phyloP scores from a whole-genome alignment of 2,797 vertebrate genomes.

The Muscicapa striata region DNA sequence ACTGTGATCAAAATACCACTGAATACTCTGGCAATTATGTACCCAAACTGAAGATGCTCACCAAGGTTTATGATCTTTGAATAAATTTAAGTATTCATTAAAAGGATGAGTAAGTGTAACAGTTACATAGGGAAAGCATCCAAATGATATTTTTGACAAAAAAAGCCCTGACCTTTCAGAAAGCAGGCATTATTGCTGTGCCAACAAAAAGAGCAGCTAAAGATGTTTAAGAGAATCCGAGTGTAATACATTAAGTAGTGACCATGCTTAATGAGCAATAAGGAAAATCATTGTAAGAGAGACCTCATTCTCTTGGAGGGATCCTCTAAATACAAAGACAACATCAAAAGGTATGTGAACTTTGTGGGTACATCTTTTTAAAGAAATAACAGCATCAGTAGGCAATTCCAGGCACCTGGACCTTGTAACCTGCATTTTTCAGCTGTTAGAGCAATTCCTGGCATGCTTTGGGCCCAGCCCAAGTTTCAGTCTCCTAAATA shows the following conservation, averaged over 20 bases:
- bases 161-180: slow-evolving; percentile 63
- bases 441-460: not conserved
- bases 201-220: slow-evolving; percentile 42
- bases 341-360: not conserved
- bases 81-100: slow-evolving; percentile 67
- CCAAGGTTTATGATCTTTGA: slow-evolving; percentile 59
- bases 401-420: not conserved
- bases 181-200: slow-evolving; percentile 36
- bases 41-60: slow-evolving; percentile 54
- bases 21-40: slow-evolving; percentile 40
- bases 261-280: slow-evolving; percentile 21
- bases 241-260: slow-evolving; percentile 25
- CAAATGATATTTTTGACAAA: slow-evolving; percentile 44
- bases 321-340: not conserved
- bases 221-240: not conserved
- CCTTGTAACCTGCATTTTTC: not conserved
- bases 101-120: slow-evolving; percentile 19
- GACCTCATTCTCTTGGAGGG: not conserved
- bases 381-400: not conserved
- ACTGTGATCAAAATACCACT: slow-evolving; percentile 54
- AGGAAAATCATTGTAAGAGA: not conserved
- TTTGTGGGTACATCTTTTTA: not conserved
- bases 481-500: not conserved
- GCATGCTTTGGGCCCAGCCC: not conserved
- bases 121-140: slow-evolving; percentile 49